Conservation (phyloP, 2,888 invertebrate genomes). For the Idaea dimidiata region DNA sequence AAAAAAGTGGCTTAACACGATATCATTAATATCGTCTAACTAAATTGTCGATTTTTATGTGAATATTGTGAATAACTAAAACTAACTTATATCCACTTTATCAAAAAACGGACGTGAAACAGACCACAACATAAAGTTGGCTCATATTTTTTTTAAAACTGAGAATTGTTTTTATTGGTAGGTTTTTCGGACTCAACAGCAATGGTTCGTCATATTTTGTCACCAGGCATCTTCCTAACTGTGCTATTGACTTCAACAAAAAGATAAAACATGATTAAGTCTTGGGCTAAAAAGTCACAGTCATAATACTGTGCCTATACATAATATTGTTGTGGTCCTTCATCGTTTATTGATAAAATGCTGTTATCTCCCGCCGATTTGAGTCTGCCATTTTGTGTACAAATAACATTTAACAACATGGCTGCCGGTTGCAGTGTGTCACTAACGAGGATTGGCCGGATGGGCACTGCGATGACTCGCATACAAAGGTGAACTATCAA, state of each 20-base stretch:
- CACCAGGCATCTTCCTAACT: too few species aligned
- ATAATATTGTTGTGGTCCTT: slow-evolving; percentile 37
- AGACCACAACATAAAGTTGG: too few species aligned
- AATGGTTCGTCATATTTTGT: too few species aligned
- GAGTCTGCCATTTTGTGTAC: slow-evolving; percentile 59
- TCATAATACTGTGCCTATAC: slow-evolving; percentile 1
- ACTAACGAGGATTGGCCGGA: slow-evolving; percentile 73
- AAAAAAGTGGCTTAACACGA: background rate
- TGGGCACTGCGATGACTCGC: slow-evolving; percentile 71
- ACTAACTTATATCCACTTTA: slow-evolving; percentile 3
- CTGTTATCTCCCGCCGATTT: background rate
- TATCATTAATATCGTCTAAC: background rate
- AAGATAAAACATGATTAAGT: too few species aligned
- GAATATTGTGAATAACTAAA: slow-evolving; percentile 20
- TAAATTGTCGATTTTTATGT: slow-evolving; percentile 2
- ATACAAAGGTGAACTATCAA: slow-evolving; percentile 72
- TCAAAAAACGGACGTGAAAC: background rate
- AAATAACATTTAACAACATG: slow-evolving; percentile 70
- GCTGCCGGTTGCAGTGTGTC: slow-evolving; percentile 65
- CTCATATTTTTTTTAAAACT: too few species aligned
- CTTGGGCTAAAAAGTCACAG: too few species aligned
- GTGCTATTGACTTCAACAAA: too few species aligned
- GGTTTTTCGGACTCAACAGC: too few species aligned
- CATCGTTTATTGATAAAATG: slow-evolving; percentile 3
- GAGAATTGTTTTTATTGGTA: too few species aligned